Evolutionary conservation across 1,140 invertebrate genomes (phyloP).

Genomic region (Physella acuta): DNA sequence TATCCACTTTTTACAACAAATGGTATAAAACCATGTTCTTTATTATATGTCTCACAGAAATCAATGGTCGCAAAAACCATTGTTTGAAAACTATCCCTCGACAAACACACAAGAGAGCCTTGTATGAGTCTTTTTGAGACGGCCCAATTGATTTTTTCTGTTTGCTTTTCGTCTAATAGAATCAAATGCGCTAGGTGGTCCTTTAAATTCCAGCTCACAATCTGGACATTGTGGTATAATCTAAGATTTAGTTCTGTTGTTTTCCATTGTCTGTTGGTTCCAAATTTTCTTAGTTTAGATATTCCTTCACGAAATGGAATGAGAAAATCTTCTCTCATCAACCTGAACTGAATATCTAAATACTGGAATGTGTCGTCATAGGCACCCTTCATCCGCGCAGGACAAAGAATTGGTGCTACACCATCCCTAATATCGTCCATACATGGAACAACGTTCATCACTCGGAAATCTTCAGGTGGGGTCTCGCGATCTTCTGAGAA

Average conservation of each 20-base stretch:
- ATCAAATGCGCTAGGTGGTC: constrained; percentile 38
- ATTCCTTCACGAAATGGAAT: constrained; percentile 58
- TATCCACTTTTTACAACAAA: constrained; percentile 56
- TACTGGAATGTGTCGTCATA: constrained; percentile 68
- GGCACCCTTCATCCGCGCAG: constrained; percentile 17
- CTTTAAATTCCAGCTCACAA: constrained; percentile 34
- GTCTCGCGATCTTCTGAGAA: constrained; percentile 16
- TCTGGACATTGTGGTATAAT: constrained; percentile 42
- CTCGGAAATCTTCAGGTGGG: constrained; percentile 52
- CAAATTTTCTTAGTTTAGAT: constrained; percentile 30
- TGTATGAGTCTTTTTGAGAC: constrained; percentile 68
- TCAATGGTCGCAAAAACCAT: constrained; percentile 71
- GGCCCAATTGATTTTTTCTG: constrained; percentile 51
- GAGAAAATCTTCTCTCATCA: constrained; percentile 72
- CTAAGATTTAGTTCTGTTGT: constrained; percentile 31
- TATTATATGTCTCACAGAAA: constrained; percentile 61
- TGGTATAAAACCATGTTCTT: constrained; percentile 42
- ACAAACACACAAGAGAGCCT: constrained; percentile 74
- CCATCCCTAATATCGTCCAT: constrained; percentile 40
- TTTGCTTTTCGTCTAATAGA: constrained; percentile 41
- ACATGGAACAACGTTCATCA: constrained; percentile 48
- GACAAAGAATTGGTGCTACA: constrained; percentile 52
- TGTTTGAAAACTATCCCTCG: constrained; percentile 69
- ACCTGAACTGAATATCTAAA: constrained; percentile 74
- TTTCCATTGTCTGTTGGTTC: not conserved